phyloP scores from a whole-genome alignment of 2,797 vertebrate species.

The Bovichtus variegatus region DNA sequence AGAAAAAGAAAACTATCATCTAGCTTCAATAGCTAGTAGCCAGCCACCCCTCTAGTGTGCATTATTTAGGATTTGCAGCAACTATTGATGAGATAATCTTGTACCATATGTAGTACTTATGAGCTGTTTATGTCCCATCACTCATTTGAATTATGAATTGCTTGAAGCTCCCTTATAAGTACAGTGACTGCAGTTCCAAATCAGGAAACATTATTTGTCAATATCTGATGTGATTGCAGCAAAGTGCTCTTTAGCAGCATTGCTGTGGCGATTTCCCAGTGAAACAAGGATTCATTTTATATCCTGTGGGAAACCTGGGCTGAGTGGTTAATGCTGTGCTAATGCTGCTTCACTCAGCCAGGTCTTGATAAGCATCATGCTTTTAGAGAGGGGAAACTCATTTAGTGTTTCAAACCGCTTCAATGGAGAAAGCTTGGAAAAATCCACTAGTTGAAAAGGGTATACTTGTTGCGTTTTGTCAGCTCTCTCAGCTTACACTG shows the following conservation, averaged over 20 bases:
- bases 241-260: slow-evolving; percentile 71
- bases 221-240: slow-evolving; percentile 66
- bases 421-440: slow-evolving; percentile 64
- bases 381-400: slow-evolving; percentile 76
- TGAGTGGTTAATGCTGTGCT: slow-evolving; percentile 82
- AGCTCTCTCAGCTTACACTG: slow-evolving; percentile 63
- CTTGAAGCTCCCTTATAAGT: slow-evolving; percentile 32
- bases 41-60: neutral
- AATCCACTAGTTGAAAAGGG: slow-evolving; percentile 60
- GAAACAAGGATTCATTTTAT: slow-evolving; percentile 81
- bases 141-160: slow-evolving; percentile 49
- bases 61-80: slow-evolving; percentile 1
- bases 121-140: slow-evolving; percentile 23
- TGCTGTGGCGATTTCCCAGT: slow-evolving; percentile 67
- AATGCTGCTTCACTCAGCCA: slow-evolving; percentile 80
- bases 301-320: slow-evolving; percentile 81
- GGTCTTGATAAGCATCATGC: slow-evolving; percentile 78
- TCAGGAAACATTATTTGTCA: slow-evolving; percentile 62
- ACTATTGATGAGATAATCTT: slow-evolving; percentile 18
- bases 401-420: slow-evolving; percentile 74
- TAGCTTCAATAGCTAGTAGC: slow-evolving; percentile 6
- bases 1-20: slow-evolving; percentile 47
- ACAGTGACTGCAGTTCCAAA: slow-evolving; percentile 45
- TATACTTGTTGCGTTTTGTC: slow-evolving; percentile 72
- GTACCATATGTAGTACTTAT: slow-evolving; percentile 1